Evolutionary conservation across 2,113 vertebrate species (phyloP), one percentile per base, ranked within the genome.

Genomic region (Triplophysa rosa): DNA sequence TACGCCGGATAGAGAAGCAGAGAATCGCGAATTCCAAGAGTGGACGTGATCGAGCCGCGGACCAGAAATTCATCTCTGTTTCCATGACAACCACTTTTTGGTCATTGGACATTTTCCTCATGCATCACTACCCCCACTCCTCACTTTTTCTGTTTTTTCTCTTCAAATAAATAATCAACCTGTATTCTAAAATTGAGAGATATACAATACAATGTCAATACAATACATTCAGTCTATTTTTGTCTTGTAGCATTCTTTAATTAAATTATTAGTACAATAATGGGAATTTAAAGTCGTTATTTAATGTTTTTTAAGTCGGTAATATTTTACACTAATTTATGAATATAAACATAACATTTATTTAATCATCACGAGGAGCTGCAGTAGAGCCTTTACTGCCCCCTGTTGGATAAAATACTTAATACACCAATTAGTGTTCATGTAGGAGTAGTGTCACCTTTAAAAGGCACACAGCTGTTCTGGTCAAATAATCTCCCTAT

Each of bases 41-140:
- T 86, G 89, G 89, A 88, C 89, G 87, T 85, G 86, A 68, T 49
- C 33, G 54, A 56, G 61, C 63, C 74, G 56, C 84, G 86, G 84
- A 82, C 82, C 49, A 86, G 77, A 80, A n/a, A 78, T 77, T 62
- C 81, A 88, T 85, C 82, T 11, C 84, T 89, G 91, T 92, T 91
- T 89, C 91, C 89, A 92, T 91, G 89, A 89, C 80, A 89, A 92
- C 90, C 83, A 26, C 47, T 49, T 71, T 19, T 75, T 69, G 59
- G 23, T 16, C 59, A 54, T 4, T 71, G 67, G 33, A 64, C 33
- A 58, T 59, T 40, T 42, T 64, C 17, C 19, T 21, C 3, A 40
- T 71, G 23, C 33, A 66, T 29, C 17, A 56, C 1, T 69, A 78
- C 65, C 29, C 9, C 1, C 16, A 42, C 5, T 10, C 8, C 42